These are phyloP conservation scores for Halichoerus grypus DNA, from an alignment of 2,113 vertebrate genomes.

Conservation along the genomic window DNA sequence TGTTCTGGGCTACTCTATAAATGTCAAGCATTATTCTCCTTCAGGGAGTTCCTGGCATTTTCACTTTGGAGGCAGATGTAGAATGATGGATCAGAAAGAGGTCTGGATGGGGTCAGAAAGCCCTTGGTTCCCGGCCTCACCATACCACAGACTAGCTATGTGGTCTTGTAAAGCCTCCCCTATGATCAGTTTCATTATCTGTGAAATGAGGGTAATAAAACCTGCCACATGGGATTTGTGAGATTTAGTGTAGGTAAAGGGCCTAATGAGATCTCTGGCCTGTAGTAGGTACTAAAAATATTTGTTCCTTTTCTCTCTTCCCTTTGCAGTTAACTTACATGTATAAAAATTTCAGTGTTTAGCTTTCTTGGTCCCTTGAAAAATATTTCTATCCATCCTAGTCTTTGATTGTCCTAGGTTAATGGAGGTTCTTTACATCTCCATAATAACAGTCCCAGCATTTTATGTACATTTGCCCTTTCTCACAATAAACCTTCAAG, in stretches of 20 bases:
- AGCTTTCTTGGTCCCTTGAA: conserved; percentile 30
- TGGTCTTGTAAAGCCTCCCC: neutral
- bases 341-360: neutral
- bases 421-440: neutral
- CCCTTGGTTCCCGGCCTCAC: neutral
- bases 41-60: neutral
- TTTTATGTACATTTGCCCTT: neutral
- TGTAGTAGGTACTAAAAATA: neutral
- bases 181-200: conserved; percentile 12
- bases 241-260: neutral
- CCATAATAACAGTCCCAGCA: neutral
- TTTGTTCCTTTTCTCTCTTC: neutral
- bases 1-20: neutral
- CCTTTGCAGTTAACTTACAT: conserved; percentile 17
- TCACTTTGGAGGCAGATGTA: neutral
- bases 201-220: neutral
- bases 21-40: neutral
- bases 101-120: neutral
- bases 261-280: neutral
- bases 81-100: neutral
- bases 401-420: neutral
- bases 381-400: neutral
- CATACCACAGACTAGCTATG: neutral
- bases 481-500: neutral
- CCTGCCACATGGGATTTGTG: no score